A percentile compares a stretch with the other conserved stretches of the same genome.
Conservation (phyloP, 37 sponge, comb jelly and placozoan genomes). For the Spongilla lacustris region DNA sequence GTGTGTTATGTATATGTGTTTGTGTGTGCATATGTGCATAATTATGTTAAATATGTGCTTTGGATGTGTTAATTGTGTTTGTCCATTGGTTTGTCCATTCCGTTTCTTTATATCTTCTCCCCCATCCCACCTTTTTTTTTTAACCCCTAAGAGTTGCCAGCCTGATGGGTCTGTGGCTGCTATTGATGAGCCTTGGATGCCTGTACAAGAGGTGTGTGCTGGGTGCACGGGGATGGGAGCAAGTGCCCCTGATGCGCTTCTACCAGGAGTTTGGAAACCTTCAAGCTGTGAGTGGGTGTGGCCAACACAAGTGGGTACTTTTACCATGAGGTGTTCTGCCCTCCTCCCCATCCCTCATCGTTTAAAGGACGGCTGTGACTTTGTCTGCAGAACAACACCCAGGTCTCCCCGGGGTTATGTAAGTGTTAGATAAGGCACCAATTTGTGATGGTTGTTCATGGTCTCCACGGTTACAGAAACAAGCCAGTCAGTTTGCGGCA, state of each 20-base stretch:
- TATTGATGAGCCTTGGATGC: slow-evolving; percentile 57
- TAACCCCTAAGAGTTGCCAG: slow-evolving; percentile 43
- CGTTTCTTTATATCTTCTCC: background rate
- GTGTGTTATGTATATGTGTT: no score
- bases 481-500: slow-evolving; percentile 55
- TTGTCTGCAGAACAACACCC: slow-evolving; percentile 62
- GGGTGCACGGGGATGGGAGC: slow-evolving; percentile 88
- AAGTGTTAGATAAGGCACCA: background rate
- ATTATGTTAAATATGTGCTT: no score
- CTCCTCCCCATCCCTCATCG: background rate
- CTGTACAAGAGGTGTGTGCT: slow-evolving; percentile 62
- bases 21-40: no score
- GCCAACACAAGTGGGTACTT: no score
- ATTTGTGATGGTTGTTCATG: background rate
- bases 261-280: slow-evolving; percentile 80
- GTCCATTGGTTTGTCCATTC: background rate
- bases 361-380: slow-evolving; percentile 86
- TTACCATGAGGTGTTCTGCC: no score
- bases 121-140: background rate
- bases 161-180: slow-evolving; percentile 44
- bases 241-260: slow-evolving; percentile 58
- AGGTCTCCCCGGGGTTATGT: slow-evolving; percentile 26
- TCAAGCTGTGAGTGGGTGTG: slow-evolving; percentile 68
- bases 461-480: slow-evolving; percentile 18
- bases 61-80: no score